Evolutionary conservation across 2,113 vertebrate genomes (phyloP).

Genomic region (Periophthalmus modestus): DNA sequence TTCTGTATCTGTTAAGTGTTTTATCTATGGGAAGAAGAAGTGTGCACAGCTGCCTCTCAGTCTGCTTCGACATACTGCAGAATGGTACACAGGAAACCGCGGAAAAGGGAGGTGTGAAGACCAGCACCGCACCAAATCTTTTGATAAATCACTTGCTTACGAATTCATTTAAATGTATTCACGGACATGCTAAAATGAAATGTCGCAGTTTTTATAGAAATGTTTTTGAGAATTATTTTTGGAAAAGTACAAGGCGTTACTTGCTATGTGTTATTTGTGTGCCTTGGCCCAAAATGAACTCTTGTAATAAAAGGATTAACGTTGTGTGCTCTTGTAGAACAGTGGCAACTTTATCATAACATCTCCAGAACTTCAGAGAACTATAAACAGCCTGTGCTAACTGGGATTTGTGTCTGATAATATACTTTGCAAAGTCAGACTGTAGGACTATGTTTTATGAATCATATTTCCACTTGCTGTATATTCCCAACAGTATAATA

Average conservation of each 20-base stretch:
- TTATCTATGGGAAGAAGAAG: slow-evolving; percentile 60
- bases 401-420: not conserved
- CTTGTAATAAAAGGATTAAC: not conserved
- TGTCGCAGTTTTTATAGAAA: not conserved
- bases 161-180: not conserved
- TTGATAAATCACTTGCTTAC: not conserved
- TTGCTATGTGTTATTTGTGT: not conserved
- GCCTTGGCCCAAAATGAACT: not conserved
- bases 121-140: not conserved
- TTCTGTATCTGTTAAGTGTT: slow-evolving; percentile 32
- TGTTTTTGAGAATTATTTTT: not conserved
- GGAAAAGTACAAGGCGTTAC: not conserved
- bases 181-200: not conserved
- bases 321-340: not conserved
- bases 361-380: not conserved
- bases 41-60: slow-evolving; percentile 45
- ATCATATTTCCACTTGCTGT: not conserved
- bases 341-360: not conserved
- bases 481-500: too few species aligned
- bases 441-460: not conserved
- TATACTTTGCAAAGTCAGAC: not conserved
- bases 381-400: not conserved
- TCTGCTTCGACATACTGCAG: slow-evolving; percentile 44
- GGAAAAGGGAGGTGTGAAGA: not conserved
- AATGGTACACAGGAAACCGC: slow-evolving; percentile 17